These are phyloP conservation scores for Odontothrips loti DNA, from an alignment of 2,888 invertebrate species.

Conservation along the genomic window DNA sequence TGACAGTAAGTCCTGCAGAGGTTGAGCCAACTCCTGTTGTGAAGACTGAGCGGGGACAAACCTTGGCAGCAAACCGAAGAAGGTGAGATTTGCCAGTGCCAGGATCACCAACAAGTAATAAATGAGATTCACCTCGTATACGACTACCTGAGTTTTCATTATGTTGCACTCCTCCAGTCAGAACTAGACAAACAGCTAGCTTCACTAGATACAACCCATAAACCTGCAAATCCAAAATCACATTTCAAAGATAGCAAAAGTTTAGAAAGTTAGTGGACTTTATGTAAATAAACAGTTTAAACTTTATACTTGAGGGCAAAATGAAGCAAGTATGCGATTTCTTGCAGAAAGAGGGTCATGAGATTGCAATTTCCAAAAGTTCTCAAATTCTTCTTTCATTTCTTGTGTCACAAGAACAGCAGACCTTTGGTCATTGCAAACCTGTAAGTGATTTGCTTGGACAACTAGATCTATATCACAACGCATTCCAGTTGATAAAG, in stretches of 20 bases:
- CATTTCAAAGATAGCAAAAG: background rate
- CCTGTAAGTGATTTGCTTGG: constrained; percentile 67
- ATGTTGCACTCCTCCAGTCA: constrained; percentile 55
- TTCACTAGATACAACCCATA: constrained; percentile 86
- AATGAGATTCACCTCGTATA: constrained; percentile 75
- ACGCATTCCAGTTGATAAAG: constrained; percentile 55
- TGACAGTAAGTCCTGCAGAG: constrained; percentile 81
- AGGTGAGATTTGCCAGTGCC: constrained; percentile 88
- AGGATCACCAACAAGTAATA: constrained; percentile 81
- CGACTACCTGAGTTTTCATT: constrained; percentile 51
- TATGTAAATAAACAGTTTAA: constrained; percentile 27
- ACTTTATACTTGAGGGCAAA: constrained; percentile 70
- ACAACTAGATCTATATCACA: constrained; percentile 67
- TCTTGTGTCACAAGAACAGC: constrained; percentile 58
- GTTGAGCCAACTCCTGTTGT: constrained; percentile 85
- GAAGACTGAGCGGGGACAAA: constrained; percentile 70
- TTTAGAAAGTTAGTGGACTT: background rate
- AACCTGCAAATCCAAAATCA: constrained; percentile 55
- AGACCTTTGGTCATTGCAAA: constrained; percentile 53
- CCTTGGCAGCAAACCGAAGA: constrained; percentile 63
- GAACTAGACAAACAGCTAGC: constrained; percentile 69
- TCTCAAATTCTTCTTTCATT: constrained; percentile 62
- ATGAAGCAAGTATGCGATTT: constrained; percentile 70
- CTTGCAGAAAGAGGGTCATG: constrained; percentile 65
- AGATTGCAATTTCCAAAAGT: constrained; percentile 66